A percentile compares a stretch with the other conserved stretches of the same genome.
These are phyloP conservation scores for Amphiduros pacificus DNA, from an alignment of 2,888 invertebrate species.

Conservation along the genomic window DNA sequence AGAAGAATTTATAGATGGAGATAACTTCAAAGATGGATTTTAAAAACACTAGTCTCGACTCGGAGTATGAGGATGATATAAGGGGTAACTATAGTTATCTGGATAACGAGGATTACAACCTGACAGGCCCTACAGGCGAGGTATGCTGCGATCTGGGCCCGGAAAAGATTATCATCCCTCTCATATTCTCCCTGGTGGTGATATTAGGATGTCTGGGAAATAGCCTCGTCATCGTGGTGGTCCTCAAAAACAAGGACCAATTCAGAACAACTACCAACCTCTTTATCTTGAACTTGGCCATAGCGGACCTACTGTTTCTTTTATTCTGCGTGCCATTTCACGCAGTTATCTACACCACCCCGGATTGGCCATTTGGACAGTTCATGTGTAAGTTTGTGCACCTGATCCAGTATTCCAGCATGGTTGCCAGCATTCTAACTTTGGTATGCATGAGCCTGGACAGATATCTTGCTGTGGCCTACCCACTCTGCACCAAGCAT, in stretches of 20 bases:
- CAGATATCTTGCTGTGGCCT: conserved; percentile 34
- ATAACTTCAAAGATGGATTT: too few relatives aligned
- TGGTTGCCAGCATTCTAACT: conserved; percentile 36
- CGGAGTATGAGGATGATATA: too few relatives aligned
- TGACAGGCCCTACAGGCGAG: too few relatives aligned
- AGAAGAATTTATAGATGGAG: too few relatives aligned
- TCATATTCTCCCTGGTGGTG: conserved; percentile 32
- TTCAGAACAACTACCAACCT: conserved; percentile 35
- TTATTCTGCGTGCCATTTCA: conserved; percentile 40
- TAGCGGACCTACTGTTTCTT: conserved; percentile 36
- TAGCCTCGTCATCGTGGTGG: conserved; percentile 32
- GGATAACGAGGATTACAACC: too few relatives aligned
- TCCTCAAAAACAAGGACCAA: conserved; percentile 30
- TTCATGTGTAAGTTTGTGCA: conserved; percentile 37
- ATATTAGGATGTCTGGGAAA: conserved; percentile 36
- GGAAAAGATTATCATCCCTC: conserved; percentile 30
- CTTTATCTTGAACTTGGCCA: conserved; percentile 36
- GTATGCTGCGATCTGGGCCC: conserved; percentile 19
- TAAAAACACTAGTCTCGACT: too few relatives aligned
- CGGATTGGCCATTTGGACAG: conserved; percentile 34
- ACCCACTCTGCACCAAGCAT: conserved; percentile 34
- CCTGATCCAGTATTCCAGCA: conserved; percentile 35
- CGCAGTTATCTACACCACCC: conserved; percentile 32
- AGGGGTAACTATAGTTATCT: too few relatives aligned
- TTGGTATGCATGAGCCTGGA: conserved; percentile 36